Base-by-base conservation (phyloP, 2,888 invertebrate genomes). In the Lepidochitona cinerea region DNA sequence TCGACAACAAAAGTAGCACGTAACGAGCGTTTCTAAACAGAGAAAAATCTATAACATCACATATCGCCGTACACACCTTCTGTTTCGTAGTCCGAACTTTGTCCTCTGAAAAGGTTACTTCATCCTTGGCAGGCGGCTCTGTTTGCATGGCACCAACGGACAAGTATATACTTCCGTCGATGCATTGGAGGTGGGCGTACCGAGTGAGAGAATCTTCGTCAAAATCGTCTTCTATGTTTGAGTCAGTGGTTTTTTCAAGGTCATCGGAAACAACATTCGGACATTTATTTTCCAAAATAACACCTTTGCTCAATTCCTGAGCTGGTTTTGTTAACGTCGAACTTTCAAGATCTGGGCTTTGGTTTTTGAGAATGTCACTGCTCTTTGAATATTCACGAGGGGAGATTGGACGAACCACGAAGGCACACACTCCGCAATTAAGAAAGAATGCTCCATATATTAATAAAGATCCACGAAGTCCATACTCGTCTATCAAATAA, bases 401-500 rank as follows among this genome's bases (percentile, higher is more conserved):
- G n/a, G 18, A n/a, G 23, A 49, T 2, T 14, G 59, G 59, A 18
- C 59, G 18, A 18, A 59, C 59, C 14, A 59, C 23, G 32, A 32
- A 23, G 23, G 26, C 59, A 2, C 54, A 26, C 1, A 53, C 70
- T 7, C 36, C 35, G 54, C 33, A 35, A 32, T 70, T 53, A 14
- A 70, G 54, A 33, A 54, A 32, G 6, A 70, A 35, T 4, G 12
- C 70, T 0, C 70, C 70, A 2, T 35, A 26, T 14, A 75, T 64
- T 14, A 75, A 68, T 3, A 75, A 59, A 1, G 72, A 70, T 1
- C 73, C 75, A 14, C 64, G 37, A 14, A 73, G 26, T 0, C 73
- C 73, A 35, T 73, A 73, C n/a, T 71, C 35, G 14, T 70, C 70
- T 4, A 73, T 54, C 14, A 71, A 37, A 49, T 29, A 70, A n/a